Conservation (phyloP, 2,113 vertebrate species). For the Triplophysa tibetana region DNA sequence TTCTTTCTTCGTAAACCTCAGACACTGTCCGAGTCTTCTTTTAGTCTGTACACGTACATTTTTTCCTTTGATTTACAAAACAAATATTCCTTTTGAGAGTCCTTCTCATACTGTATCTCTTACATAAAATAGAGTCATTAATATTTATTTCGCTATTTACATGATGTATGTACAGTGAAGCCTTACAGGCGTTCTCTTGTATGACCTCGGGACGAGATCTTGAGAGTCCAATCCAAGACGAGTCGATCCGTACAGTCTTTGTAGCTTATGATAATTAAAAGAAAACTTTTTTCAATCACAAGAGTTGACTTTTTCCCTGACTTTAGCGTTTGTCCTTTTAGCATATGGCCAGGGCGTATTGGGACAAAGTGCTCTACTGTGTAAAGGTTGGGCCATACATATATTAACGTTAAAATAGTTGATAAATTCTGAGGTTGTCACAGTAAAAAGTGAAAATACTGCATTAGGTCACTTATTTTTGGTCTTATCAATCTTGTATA, state of each 20-base stretch:
- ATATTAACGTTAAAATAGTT: background rate
- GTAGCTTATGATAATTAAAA: constrained; percentile 41
- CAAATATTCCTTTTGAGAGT: constrained; percentile 68
- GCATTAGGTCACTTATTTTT: constrained; percentile 22
- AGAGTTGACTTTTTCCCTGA: background rate
- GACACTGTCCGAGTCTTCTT: constrained; percentile 44
- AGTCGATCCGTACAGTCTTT: constrained; percentile 56
- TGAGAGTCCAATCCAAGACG: constrained; percentile 62
- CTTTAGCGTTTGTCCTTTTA: background rate
- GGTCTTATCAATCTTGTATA: background rate
- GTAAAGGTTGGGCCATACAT: background rate
- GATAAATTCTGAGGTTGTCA: background rate
- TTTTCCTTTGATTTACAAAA: constrained; percentile 60
- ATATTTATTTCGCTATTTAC: constrained; percentile 76
- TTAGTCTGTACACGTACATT: constrained; percentile 56
- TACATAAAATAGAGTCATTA: constrained; percentile 79
- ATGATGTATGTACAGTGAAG: constrained; percentile 62
- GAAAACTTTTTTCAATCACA: background rate
- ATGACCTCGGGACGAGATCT: constrained; percentile 66
- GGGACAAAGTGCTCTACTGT: background rate
- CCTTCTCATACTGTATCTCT: constrained; percentile 58
- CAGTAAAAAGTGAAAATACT: background rate
- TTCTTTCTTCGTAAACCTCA: constrained; percentile 51
- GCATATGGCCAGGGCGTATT: background rate
- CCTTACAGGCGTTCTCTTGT: constrained; percentile 54